Evolutionary conservation across 2,888 invertebrate species (phyloP).

Genomic region (Venustoraphidia nigricollis): DNA sequence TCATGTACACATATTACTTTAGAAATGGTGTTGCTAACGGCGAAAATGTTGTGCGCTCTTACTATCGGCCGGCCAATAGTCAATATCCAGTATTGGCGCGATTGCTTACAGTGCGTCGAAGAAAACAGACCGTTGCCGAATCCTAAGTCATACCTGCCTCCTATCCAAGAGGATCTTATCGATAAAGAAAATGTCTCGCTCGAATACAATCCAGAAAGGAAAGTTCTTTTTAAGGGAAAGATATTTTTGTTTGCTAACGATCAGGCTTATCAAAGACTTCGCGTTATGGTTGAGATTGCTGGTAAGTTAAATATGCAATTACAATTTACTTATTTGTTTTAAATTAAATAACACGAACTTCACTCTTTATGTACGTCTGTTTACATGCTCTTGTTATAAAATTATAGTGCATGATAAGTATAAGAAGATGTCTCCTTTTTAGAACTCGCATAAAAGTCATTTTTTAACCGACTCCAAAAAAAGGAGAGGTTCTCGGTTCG

Average conservation of each 20-base stretch:
- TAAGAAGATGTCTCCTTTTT: too few relatives aligned
- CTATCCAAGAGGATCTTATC: neutral
- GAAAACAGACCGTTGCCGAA: neutral
- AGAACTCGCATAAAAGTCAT: too few relatives aligned
- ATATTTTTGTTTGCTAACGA: conserved; percentile 1
- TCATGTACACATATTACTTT: conserved; percentile 1
- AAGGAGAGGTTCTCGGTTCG: too few relatives aligned
- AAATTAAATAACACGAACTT: neutral
- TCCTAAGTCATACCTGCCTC: neutral
- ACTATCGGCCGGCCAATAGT: conserved; percentile 1
- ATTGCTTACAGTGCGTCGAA: conserved; percentile 1
- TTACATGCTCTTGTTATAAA: neutral
- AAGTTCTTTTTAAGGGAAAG: conserved; percentile 1
- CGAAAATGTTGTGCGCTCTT: conserved; percentile 1
- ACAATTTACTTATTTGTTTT: neutral
- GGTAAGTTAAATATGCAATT: neutral
- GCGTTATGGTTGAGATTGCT: conserved; percentile 1
- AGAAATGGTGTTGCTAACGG: neutral
- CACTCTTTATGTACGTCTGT: too few relatives aligned
- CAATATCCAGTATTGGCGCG: conserved; percentile 1
- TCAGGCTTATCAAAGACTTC: neutral
- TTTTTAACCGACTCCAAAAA: too few relatives aligned
- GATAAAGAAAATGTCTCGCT: neutral
- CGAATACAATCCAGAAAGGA: neutral
- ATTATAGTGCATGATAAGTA: too few relatives aligned